Percentiles rank a stretch among this genome's conserved stretches.
Evolutionary conservation across 2,888 invertebrate genomes (phyloP).

Genomic region (Cephus nigrinus): DNA sequence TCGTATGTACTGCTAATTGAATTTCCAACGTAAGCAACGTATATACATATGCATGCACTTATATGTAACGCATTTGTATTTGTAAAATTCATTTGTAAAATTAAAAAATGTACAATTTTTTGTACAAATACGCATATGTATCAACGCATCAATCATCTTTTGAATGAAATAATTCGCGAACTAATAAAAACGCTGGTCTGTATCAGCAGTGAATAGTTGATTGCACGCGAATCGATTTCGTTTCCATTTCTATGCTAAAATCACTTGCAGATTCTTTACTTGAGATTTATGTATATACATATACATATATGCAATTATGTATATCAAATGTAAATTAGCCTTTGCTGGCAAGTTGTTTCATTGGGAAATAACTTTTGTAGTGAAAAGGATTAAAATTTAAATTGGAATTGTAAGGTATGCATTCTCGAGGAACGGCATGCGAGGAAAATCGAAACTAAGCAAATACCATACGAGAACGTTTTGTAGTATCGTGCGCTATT

Average conservation of each 20-base stretch:
- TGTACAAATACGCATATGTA: no score
- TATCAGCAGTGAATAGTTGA: neutral
- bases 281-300: neutral
- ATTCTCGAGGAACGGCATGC: neutral
- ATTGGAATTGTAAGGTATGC: neutral
- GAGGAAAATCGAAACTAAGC: neutral
- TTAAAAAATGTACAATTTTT: no score
- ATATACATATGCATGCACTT: neutral
- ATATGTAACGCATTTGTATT: no score
- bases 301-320: no score
- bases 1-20: neutral
- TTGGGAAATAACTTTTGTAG: neutral
- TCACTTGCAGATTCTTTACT: neutral
- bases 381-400: neutral
- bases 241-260: neutral
- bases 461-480: neutral
- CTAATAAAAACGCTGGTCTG: neutral
- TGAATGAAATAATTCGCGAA: neutral
- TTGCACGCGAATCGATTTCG: neutral
- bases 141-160: neutral
- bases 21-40: neutral
- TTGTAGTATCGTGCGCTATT: neutral
- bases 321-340: neutral
- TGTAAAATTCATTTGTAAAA: no score
- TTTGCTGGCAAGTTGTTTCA: neutral